phyloP scores from a whole-genome alignment of 2,888 invertebrate genomes.

The Minunthozetes semirufus region DNA sequence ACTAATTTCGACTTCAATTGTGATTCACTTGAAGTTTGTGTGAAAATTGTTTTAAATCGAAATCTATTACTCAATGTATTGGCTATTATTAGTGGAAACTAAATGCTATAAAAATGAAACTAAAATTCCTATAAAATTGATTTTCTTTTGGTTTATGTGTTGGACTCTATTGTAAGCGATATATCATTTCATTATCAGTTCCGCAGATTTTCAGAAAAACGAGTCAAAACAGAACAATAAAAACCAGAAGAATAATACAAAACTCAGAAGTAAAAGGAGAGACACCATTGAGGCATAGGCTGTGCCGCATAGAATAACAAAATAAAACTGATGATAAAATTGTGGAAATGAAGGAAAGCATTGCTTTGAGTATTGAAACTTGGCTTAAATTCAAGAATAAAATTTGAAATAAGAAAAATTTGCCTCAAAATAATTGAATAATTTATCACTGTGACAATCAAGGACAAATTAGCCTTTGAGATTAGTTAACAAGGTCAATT shows the following conservation, averaged over 20 bases:
- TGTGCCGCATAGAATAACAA: too few relatives aligned
- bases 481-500: too few relatives aligned
- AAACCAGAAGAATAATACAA: not conserved
- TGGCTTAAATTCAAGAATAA: too few relatives aligned
- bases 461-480: too few relatives aligned
- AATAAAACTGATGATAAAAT: not conserved
- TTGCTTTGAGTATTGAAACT: too few relatives aligned
- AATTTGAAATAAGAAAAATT: too few relatives aligned
- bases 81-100: not conserved
- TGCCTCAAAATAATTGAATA: too few relatives aligned
- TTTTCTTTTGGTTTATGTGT: not conserved
- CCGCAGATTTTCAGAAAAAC: not conserved
- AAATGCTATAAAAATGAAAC: conserved; percentile 6
- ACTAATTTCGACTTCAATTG: too few relatives aligned
- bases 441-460: too few relatives aligned
- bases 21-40: too few relatives aligned
- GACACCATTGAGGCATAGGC: not conserved
- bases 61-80: too few relatives aligned
- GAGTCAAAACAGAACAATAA: not conserved
- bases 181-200: conserved; percentile 23
- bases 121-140: not conserved
- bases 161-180: conserved; percentile 9
- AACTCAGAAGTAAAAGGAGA: not conserved
- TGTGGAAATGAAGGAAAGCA: not conserved
- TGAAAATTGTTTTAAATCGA: too few relatives aligned